Evolutionary conservation across 1,140 invertebrate genomes (phyloP).

Genomic region (Leptopilina boulardi): DNA sequence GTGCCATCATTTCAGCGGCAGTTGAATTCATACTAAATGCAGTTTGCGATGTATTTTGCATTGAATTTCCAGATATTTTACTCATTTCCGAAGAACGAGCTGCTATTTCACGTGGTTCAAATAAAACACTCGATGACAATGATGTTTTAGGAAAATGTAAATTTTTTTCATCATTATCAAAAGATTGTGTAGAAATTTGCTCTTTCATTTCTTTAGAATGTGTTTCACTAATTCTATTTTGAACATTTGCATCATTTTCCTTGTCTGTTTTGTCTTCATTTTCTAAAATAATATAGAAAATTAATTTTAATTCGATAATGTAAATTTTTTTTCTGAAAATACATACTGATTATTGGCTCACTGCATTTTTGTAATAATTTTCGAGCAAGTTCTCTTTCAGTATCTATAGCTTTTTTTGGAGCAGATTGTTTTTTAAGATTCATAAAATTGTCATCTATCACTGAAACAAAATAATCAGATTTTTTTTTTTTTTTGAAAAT

Average conservation of each 20-base stretch:
- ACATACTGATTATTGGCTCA: constrained; percentile 36
- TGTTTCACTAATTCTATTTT: constrained; percentile 37
- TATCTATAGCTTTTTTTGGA: constrained; percentile 40
- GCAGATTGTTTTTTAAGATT: constrained; percentile 42
- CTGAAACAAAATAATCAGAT: constrained; percentile 44
- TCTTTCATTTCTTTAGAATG: not conserved
- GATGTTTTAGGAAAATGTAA: constrained; percentile 33
- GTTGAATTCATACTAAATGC: constrained; percentile 55
- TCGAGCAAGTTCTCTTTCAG: constrained; percentile 60
- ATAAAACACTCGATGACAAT: constrained; percentile 47
- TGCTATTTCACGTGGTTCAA: constrained; percentile 68
- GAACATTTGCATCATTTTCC: constrained; percentile 51
- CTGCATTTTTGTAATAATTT: constrained; percentile 61
- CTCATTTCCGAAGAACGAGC: constrained; percentile 65
- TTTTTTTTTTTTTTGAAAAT: constrained; percentile 26
- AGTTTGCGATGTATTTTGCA: constrained; percentile 36
- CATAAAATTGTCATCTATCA: constrained; percentile 48
- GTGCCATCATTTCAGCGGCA: constrained; percentile 61
- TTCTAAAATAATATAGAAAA: not conserved
- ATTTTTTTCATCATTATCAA: constrained; percentile 8
- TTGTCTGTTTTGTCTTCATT: constrained; percentile 27
- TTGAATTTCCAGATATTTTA: constrained; percentile 48
- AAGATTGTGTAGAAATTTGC: not conserved
- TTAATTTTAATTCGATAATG: not conserved
- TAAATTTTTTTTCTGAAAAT: constrained; percentile 19